Conservation (phyloP, 2,888 invertebrate species). For the Microchrysa polita region DNA sequence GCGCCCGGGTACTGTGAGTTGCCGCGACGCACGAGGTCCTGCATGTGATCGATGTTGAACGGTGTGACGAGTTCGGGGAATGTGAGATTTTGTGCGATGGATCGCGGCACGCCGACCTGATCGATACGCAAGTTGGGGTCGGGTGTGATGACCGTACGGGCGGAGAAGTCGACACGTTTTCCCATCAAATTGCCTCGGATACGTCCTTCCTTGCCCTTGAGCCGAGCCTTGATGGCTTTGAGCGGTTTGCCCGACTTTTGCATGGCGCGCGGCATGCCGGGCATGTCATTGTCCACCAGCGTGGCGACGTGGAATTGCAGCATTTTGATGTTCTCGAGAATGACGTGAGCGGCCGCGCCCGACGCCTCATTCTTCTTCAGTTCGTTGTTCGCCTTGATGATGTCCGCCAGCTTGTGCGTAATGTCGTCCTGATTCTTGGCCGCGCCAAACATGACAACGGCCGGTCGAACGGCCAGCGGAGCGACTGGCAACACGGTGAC, state of each 20-base stretch:
- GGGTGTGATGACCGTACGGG: conserved; percentile 97
- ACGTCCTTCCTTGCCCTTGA: conserved; percentile 98
- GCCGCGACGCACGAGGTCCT: conserved; percentile 92
- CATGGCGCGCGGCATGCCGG: conserved; percentile 96
- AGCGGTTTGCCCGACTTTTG: conserved; percentile 99
- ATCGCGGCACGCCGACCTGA: conserved; percentile 97
- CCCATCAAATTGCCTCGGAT: conserved; percentile 99
- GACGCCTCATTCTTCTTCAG: conserved; percentile 93
- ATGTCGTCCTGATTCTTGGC: conserved; percentile 99
- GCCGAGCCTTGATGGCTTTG: conserved; percentile 95
- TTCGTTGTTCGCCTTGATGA: conserved; percentile 98
- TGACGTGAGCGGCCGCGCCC: conserved; percentile 97
- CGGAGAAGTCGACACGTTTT: conserved; percentile 99
- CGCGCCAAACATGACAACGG: conserved; percentile 97
- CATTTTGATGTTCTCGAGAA: conserved; percentile 96
- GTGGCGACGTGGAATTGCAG: conserved; percentile 99
- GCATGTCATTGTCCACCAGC: conserved; percentile 98
- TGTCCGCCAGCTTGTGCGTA: conserved; percentile 98
- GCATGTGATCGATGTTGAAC: conserved; percentile 94
- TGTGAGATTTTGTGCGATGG: conserved; percentile 98
- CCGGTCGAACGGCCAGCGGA: conserved; percentile 94
- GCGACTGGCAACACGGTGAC: conserved; percentile 97
- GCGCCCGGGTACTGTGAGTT: conserved; percentile 99
- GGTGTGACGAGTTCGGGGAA: conserved; percentile 99
- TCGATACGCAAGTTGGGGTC: conserved; percentile 95